Evolutionary conservation across 2,113 vertebrate species (phyloP).

Genomic region (Paracanthobrama guichenoti): DNA sequence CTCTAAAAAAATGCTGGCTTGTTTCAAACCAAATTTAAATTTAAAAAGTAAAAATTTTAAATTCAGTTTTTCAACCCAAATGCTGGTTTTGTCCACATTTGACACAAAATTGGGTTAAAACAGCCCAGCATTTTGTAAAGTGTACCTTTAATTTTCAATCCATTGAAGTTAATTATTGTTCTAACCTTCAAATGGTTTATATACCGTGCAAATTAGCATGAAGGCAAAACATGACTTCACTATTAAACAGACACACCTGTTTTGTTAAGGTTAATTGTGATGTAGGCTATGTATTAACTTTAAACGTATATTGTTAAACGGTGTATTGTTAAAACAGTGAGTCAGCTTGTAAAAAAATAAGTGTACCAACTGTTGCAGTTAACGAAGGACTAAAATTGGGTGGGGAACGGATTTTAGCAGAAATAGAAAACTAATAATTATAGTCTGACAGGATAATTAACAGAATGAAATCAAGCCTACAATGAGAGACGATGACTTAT

Average conservation of each 20-base stretch:
- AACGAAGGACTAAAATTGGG: slow-evolving; percentile 53
- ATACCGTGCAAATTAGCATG: not conserved
- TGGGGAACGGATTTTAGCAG: slow-evolving; percentile 57
- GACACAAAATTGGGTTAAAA: too few relatives aligned
- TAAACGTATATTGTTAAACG: not conserved
- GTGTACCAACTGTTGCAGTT: slow-evolving; percentile 27
- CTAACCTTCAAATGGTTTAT: slow-evolving; percentile 8
- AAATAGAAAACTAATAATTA: slow-evolving; percentile 60
- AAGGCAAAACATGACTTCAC: not conserved
- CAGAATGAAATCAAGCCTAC: slow-evolving; percentile 51
- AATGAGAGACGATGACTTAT: slow-evolving; percentile 48
- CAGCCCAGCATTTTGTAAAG: too few relatives aligned
- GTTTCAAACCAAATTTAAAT: too few relatives aligned
- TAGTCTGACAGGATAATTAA: slow-evolving; percentile 61
- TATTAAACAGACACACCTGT: not conserved
- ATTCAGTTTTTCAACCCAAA: too few relatives aligned
- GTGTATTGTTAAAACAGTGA: slow-evolving; percentile 25
- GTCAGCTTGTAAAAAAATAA: slow-evolving; percentile 30
- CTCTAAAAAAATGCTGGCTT: too few relatives aligned
- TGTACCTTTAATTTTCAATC: slow-evolving; percentile 9
- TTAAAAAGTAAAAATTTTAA: too few relatives aligned
- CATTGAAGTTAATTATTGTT: slow-evolving; percentile 54
- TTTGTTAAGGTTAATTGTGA: not conserved
- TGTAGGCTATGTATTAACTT: not conserved
- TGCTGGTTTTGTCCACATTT: too few relatives aligned